Evolutionary conservation across 2,113 vertebrate species (phyloP).

Genomic region (Anseranas semipalmata): DNA sequence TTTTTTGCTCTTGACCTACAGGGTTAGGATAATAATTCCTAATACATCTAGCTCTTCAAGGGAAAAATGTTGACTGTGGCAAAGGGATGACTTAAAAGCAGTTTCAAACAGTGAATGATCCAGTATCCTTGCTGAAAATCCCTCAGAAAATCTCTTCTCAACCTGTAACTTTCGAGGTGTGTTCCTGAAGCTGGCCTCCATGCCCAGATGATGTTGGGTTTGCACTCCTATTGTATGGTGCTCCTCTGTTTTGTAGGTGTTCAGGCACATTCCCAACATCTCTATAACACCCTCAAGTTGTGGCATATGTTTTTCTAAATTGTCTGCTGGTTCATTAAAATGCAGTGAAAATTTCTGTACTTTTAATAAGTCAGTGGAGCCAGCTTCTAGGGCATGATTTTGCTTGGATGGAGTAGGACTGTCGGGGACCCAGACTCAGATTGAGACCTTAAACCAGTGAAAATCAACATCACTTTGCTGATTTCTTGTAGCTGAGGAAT

Average conservation of each 20-base stretch:
- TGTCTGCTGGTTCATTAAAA: slow-evolving; percentile 1
- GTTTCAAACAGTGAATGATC: not conserved
- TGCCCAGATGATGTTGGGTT: not conserved
- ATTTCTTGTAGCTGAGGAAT: not conserved
- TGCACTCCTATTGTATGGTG: not conserved
- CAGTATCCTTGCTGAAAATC: not conserved
- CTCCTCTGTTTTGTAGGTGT: not conserved
- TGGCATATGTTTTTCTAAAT: not conserved
- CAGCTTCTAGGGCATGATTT: not conserved
- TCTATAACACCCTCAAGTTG: not conserved
- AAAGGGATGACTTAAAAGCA: not conserved
- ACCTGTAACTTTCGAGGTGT: not conserved
- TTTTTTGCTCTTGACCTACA: not conserved
- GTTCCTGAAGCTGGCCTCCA: not conserved
- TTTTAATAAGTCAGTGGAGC: not conserved
- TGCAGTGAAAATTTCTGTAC: not conserved
- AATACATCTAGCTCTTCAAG: not conserved
- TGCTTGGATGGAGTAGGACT: not conserved
- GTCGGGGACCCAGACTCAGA: not conserved
- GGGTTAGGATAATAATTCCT: not conserved
- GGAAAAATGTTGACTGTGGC: not conserved
- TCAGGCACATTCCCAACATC: not conserved
- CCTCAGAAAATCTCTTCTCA: not conserved
- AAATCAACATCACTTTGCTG: not conserved
- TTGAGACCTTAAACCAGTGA: not conserved